A percentile compares a stretch with the other conserved stretches of the same genome.
Evolutionary conservation across 2,797 vertebrate species (phyloP).

Genomic region (Avahi laniger): DNA sequence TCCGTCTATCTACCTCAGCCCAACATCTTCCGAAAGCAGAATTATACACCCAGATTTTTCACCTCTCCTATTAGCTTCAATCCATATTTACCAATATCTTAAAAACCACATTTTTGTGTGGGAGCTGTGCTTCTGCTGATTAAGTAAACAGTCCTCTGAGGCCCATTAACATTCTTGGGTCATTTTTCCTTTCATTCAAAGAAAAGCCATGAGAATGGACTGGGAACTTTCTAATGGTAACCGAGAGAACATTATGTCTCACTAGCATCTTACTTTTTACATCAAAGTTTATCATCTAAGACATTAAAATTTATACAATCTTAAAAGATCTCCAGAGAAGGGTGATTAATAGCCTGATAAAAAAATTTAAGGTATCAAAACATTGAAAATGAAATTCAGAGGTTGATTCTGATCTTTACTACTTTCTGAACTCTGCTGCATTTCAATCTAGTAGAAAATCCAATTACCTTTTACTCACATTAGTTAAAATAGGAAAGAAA

Average conservation of each 20-base stretch:
- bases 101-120: not conserved
- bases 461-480: not conserved
- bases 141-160: not conserved
- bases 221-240: not conserved
- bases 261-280: not conserved
- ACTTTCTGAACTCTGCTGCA: not conserved
- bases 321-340: not conserved
- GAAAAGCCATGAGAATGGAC: not conserved
- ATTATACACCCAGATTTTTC: not conserved
- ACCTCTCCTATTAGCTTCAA: not conserved
- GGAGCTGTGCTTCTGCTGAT: not conserved
- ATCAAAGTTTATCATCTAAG: not conserved
- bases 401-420: not conserved
- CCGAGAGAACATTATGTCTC: not conserved
- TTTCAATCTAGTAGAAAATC: not conserved
- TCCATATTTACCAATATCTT: not conserved
- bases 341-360: not conserved
- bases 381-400: not conserved
- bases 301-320: not conserved
- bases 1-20: not conserved
- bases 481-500: not conserved
- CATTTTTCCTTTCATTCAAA: constrained; percentile 13
- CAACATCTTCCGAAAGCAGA: constrained; percentile 11
- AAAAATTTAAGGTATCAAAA: not conserved
- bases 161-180: not conserved